A percentile compares a stretch with the other conserved stretches of the same genome.
Conservation (phyloP, 1,140 invertebrate species). For the Penaeus chinensis region DNA sequence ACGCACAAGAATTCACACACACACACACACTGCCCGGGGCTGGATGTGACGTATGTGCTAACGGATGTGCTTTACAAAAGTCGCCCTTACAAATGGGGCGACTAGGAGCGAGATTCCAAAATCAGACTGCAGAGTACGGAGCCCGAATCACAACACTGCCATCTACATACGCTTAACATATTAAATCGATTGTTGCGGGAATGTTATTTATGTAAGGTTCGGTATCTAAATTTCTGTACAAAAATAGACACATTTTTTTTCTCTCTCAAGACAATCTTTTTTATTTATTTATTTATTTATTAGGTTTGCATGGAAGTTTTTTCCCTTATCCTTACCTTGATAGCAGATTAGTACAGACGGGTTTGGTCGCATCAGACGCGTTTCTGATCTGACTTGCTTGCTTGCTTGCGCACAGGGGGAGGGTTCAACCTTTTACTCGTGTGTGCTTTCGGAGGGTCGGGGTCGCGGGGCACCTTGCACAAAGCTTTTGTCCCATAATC, state of each 20-base stretch:
- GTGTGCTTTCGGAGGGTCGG: no score
- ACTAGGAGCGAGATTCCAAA: slow-evolving; percentile 27
- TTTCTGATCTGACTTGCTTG: no score
- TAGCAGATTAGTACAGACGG: slow-evolving; percentile 56
- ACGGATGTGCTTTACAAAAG: slow-evolving; percentile 28
- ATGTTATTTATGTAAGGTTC: slow-evolving; percentile 57
- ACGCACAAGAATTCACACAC: slow-evolving; percentile 7
- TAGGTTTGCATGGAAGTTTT: slow-evolving; percentile 64
- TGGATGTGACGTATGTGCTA: neutral
- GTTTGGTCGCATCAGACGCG: neutral
- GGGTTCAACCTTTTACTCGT: no score
- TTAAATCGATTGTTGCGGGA: slow-evolving; percentile 56
- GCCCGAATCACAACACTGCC: slow-evolving; percentile 62
- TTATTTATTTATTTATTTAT: no score
- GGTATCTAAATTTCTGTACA: slow-evolving; percentile 65
- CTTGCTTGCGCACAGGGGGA: no score
- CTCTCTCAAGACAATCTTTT: slow-evolving; percentile 62
- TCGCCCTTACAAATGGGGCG: slow-evolving; percentile 40
- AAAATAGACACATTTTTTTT: slow-evolving; percentile 63
- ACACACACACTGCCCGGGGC: slow-evolving; percentile 29
- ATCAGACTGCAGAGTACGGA: slow-evolving; percentile 52
- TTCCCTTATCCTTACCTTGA: slow-evolving; percentile 60
- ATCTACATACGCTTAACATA: slow-evolving; percentile 61
- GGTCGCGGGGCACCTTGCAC: no score
- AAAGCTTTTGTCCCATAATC: no score